A percentile compares a stretch with the other conserved stretches of the same genome.
These are phyloP conservation scores for Nipponia nippon DNA, from an alignment of 2,113 vertebrate species.

Conservation along the genomic window DNA sequence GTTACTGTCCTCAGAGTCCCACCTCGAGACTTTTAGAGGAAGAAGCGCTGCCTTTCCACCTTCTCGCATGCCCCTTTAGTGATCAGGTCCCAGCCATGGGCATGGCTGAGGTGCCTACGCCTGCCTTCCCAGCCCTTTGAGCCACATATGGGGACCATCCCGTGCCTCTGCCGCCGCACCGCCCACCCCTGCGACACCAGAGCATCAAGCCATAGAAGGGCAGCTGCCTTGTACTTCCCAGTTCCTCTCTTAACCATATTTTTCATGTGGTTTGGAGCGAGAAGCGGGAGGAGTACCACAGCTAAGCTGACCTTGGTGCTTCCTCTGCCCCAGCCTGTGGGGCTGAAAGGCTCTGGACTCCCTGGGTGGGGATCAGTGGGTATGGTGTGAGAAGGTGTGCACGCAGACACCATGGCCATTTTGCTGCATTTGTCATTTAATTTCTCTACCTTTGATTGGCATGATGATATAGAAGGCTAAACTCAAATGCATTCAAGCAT, in stretches of 20 bases:
- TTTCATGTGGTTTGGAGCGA: background rate
- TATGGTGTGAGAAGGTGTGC: background rate
- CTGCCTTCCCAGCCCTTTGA: background rate
- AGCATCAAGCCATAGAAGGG: background rate
- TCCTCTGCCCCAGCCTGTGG: background rate
- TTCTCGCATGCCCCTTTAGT: fast-evolving
- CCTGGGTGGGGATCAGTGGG: fast-evolving
- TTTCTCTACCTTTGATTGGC: background rate
- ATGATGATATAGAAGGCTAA: background rate
- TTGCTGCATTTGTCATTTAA: background rate
- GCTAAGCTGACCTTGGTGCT: background rate
- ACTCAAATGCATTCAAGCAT: background rate
- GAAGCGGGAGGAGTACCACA: background rate
- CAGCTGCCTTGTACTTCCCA: background rate
- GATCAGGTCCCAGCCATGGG: fast-evolving
- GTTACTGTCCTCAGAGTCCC: background rate
- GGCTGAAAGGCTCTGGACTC: background rate
- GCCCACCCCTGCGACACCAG: background rate
- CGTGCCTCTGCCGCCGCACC: background rate
- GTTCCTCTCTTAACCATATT: background rate
- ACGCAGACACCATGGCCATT: fast-evolving
- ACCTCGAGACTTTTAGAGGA: background rate
- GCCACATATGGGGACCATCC: fast-evolving
- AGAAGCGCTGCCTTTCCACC: background rate
- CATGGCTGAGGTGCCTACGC: fast-evolving